Conservation (phyloP, 2,888 invertebrate genomes). For the Dasypolia templi region DNA sequence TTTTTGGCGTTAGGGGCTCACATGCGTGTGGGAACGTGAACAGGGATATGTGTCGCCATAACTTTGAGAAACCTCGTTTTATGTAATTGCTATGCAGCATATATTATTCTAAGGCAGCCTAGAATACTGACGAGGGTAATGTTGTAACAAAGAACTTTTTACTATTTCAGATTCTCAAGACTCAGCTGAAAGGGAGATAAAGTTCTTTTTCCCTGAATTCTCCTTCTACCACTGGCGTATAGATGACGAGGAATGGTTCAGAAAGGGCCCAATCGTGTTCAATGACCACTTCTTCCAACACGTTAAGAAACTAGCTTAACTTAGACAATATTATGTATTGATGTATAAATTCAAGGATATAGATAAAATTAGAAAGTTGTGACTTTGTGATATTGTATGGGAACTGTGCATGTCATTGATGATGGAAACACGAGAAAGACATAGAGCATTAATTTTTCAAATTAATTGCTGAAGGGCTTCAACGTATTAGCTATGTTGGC, state of each 20-base stretch:
- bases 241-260: conserved; percentile 88
- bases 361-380: neutral
- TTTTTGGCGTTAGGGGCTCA: too few species aligned
- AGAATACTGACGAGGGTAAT: neutral
- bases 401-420: conserved; percentile 1
- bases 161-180: conserved; percentile 92
- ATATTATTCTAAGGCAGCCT: too few species aligned
- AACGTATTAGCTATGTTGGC: conserved; percentile 3
- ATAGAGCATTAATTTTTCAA: conserved; percentile 20
- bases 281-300: conserved; percentile 90
- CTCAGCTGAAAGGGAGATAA: conserved; percentile 94
- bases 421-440: neutral
- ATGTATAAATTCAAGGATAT: neutral
- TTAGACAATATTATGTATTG: conserved; percentile 53
- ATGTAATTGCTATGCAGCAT: neutral
- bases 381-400: conserved; percentile 13
- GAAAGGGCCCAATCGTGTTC: conserved; percentile 88
- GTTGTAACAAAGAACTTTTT: conserved; percentile 7
- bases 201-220: conserved; percentile 96
- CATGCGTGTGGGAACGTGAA: too few species aligned
- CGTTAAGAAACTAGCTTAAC: conserved; percentile 77
- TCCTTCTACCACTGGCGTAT: conserved; percentile 92
- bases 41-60: too few species aligned
- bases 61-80: too few species aligned
- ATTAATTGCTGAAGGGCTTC: conserved; percentile 8